These are phyloP conservation scores for Megalops atlanticus DNA, from an alignment of 2,113 vertebrate species.

Conservation along the genomic window DNA sequence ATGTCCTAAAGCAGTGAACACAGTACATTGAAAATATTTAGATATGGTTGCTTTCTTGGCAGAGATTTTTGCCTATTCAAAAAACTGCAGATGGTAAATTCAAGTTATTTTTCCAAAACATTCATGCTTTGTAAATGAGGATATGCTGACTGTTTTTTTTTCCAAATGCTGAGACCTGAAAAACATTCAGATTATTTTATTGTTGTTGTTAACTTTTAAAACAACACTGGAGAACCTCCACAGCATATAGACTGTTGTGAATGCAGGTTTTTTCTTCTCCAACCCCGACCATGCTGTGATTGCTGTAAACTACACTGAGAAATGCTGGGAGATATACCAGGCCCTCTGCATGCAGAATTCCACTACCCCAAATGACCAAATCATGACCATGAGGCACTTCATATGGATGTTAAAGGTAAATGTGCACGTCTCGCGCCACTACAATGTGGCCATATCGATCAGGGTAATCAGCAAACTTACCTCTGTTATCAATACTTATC, in stretches of 20 bases:
- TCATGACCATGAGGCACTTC: constrained; percentile 79
- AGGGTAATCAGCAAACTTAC: no score
- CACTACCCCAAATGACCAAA: constrained; percentile 53
- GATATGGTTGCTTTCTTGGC: no score
- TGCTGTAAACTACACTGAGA: constrained; percentile 61
- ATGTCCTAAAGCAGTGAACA: no score
- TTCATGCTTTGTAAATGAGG: no score
- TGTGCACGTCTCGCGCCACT: neutral
- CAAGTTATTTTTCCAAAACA: no score
- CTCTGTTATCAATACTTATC: no score
- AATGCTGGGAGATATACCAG: constrained; percentile 78
- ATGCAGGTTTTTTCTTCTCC: constrained; percentile 77
- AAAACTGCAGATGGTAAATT: no score
- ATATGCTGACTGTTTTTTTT: no score
- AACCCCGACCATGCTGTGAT: constrained; percentile 48
- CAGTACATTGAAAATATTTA: no score
- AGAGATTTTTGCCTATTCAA: no score
- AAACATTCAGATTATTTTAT: neutral
- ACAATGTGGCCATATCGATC: neutral
- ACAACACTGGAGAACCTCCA: neutral
- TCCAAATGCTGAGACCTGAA: neutral
- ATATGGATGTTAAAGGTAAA: constrained; percentile 85
- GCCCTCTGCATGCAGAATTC: constrained; percentile 47
- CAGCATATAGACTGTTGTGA: no score
- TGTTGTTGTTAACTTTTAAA: neutral